Evolutionary conservation across 1,140 invertebrate genomes (phyloP), one percentile per base, ranked within the genome.

Genomic region (Palaemon carinicauda): DNA sequence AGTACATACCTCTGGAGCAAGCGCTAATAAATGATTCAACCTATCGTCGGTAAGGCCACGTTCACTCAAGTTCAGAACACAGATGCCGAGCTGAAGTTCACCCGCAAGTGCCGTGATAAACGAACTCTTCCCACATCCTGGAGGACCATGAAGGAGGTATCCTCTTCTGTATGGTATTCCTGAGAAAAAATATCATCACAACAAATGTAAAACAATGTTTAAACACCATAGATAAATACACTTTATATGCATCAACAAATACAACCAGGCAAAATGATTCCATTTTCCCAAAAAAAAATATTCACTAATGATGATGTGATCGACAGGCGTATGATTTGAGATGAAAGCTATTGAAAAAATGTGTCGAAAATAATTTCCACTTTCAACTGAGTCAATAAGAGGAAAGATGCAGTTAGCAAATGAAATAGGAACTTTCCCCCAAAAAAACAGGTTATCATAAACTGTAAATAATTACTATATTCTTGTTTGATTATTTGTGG

Each of bases 121-220:
- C 53, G 97, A 99, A 3, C 97, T 98, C 94, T 99, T 99, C 15
- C 98, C 98, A 93, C 98, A 99, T n/a, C 98, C 99, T 3, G 98
- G 98, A 19, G 98, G 98, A 1, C 98, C 98, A 92, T 99, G 93
- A 0, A 99, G 92, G 31, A 99, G 93, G 92, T 99, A 99, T 2
- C 98, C 94, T 89, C 94, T 90, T 85, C 94, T 90, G 90, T 95
- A 95, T 21, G 94, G 94, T 41, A 95, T 93, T 12, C 94, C 96
- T 94, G 91, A 17, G 53, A 52, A 29, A 17, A 53, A 31, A 31
- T 31, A 69, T 24, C 27, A 65, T n/a, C n/a, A n/a, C n/a, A 27
- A 5, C 29, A 10, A 27, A 29, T 4, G 21, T 69, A 27, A n/a
- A n/a, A n/a, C n/a, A n/a, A n/a, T n/a, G n/a, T n/a, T n/a, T n/a